phyloP scores from a whole-genome alignment of 2,888 invertebrate genomes.

The Hypomecis atomaria region DNA sequence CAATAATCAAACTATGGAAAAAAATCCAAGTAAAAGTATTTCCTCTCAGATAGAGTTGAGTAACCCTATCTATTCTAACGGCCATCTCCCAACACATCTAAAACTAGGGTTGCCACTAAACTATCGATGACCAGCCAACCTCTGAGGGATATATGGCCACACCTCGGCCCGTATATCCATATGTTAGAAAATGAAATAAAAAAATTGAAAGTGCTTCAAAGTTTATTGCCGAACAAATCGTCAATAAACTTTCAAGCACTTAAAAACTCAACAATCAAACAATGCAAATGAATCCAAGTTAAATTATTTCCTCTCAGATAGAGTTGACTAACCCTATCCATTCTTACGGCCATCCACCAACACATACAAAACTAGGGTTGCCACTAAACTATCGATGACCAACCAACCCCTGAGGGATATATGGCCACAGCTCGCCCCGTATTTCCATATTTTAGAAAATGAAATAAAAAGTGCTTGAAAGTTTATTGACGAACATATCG shows the following conservation, averaged over 20 bases:
- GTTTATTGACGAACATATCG: too few species aligned
- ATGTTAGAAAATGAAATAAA: too few species aligned
- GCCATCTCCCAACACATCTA: slow-evolving; percentile 34
- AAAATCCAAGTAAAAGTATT: background rate
- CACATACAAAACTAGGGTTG: slow-evolving; percentile 46
- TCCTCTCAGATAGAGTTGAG: slow-evolving; percentile 9
- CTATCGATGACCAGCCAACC: slow-evolving; percentile 56
- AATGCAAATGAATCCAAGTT: slow-evolving; percentile 1
- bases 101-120: slow-evolving; percentile 51
- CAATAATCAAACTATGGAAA: slow-evolving; percentile 4
- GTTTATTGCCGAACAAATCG: too few species aligned
- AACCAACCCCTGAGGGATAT: slow-evolving; percentile 47
- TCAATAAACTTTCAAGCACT: too few species aligned
- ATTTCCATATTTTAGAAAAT: slow-evolving; percentile 79
- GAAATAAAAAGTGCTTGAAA: too few species aligned
- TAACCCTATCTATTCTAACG: slow-evolving; percentile 30
- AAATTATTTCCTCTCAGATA: slow-evolving; percentile 1
- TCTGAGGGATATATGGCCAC: slow-evolving; percentile 53
- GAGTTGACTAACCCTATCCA: slow-evolving; percentile 26
- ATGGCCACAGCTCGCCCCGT: slow-evolving; percentile 57
- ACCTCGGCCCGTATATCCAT: slow-evolving; percentile 67
- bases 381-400: slow-evolving; percentile 58
- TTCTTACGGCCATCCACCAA: slow-evolving; percentile 30
- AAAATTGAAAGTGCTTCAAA: too few species aligned
- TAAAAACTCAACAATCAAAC: background rate